Evolutionary conservation across 2,888 invertebrate genomes (phyloP), one percentile per base, ranked within the genome.

Genomic region (Caenorhabditis sp.): DNA sequence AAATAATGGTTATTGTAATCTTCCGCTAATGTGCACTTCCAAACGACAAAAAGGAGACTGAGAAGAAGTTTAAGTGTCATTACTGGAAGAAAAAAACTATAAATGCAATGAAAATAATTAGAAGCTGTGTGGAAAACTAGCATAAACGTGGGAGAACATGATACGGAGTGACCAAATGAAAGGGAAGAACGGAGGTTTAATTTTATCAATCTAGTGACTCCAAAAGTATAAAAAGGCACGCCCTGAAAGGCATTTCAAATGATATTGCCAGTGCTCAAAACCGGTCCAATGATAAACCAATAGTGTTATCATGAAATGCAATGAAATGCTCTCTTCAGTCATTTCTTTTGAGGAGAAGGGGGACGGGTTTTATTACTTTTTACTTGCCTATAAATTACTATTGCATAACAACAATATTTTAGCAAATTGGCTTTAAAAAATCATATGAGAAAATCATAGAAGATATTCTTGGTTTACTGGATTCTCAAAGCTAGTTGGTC

Each of bases 221-320:
- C 58, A 68, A 68, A 68, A 58, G 68, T 68, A 68, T 68, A 68
- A 52, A 58, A 50, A 58, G 68, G 58, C 68, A 68, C 68, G 68
- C 68, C 68, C 68, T 68, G 68, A 68, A 68, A 50, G 52, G 68
- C 68, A 58, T 68, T 58, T 68, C 17, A 58, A 68, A 52, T 58
- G 58, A 58, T 66, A 66, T 58, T 58, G 68, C 68, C 68, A 52
- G 58, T 58, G 58, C 68, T 58, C 58, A 15, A 48, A 27, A 66
- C 50, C 58, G 58, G 66, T 56, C 56, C 66, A 56, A 24, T 56
- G 56, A 68, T 68, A 68, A 68, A 68, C 68, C 35, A 52, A 68
- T 11, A 52, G 17, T 68, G 45, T 68, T 68, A 68, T 68, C 68
- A 50, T 43, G 32, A 35, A 39, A 41, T 68, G 68, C 68, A 68